Conservation (phyloP, 1,140 invertebrate genomes). For the Drosophila tsacasi region DNA sequence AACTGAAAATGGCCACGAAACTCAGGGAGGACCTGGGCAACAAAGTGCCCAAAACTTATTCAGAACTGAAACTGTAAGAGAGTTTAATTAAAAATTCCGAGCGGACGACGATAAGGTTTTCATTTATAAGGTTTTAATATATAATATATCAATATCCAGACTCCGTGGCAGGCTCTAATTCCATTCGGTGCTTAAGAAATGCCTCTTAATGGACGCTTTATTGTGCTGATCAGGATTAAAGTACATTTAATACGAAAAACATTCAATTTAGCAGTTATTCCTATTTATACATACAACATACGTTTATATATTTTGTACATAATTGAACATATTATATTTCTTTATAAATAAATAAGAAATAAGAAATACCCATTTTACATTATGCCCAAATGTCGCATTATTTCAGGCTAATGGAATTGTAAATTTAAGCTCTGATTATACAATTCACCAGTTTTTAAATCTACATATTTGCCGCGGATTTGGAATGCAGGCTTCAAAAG, state of each 20-base stretch:
- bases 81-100: background rate
- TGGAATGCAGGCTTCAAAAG: constrained; percentile 3
- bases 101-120: background rate
- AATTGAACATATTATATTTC: background rate
- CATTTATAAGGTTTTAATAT: background rate
- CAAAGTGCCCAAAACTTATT: constrained; percentile 24
- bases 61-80: constrained; percentile 8
- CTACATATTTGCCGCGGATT: background rate
- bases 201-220: no score
- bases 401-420: background rate
- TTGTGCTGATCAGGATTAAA: background rate
- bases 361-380: background rate
- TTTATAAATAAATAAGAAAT: constrained; percentile 11
- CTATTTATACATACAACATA: constrained; percentile 20
- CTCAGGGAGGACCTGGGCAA: constrained; percentile 37
- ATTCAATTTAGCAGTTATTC: constrained; percentile 27
- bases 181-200: background rate
- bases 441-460: background rate
- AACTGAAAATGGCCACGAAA: constrained; percentile 65
- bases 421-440: background rate
- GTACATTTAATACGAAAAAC: background rate
- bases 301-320: constrained; percentile 18
- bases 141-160: background rate
- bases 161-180: background rate
- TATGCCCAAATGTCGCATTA: no score